These are phyloP conservation scores for Parochlus steinenii DNA, from an alignment of 2,888 invertebrate genomes.

Conservation along the genomic window DNA sequence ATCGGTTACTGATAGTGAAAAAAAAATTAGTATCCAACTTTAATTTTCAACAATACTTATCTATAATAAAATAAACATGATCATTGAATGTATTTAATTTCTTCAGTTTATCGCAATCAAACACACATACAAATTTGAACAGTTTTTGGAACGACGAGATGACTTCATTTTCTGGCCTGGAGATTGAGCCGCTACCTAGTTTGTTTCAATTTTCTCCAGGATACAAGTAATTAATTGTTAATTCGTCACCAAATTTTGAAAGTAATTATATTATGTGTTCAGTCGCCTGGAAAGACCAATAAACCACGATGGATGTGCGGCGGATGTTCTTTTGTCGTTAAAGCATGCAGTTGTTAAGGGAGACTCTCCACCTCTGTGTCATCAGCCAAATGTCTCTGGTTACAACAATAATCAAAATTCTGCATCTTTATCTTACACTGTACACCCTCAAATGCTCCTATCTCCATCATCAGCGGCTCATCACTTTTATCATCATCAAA, in stretches of 20 bases:
- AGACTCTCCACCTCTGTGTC: constrained; percentile 37
- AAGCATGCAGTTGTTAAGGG: constrained; percentile 74
- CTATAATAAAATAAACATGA: no score
- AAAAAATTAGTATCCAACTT: no score
- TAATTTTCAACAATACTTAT: no score
- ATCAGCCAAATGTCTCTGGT: constrained; percentile 21
- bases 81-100: no score
- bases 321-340: constrained; percentile 74
- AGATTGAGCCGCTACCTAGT: constrained; percentile 72
- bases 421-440: constrained; percentile 34
- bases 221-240: constrained; percentile 42
- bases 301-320: constrained; percentile 62
- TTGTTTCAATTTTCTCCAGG: constrained; percentile 78
- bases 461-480: constrained; percentile 33
- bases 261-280: constrained; percentile 21
- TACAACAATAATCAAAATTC: constrained; percentile 27
- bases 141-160: constrained; percentile 61
- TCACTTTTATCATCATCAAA: constrained; percentile 15
- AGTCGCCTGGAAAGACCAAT: constrained; percentile 36
- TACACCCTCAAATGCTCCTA: constrained; percentile 47
- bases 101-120: constrained; percentile 18
- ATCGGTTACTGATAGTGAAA: no score
- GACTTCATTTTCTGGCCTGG: constrained; percentile 64
- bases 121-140: constrained; percentile 19
- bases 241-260: constrained; percentile 3